A percentile compares a stretch with the other conserved stretches of the same genome.
Conservation (phyloP, 2,797 vertebrate genomes). For the Triplophysa yarkandensis region DNA sequence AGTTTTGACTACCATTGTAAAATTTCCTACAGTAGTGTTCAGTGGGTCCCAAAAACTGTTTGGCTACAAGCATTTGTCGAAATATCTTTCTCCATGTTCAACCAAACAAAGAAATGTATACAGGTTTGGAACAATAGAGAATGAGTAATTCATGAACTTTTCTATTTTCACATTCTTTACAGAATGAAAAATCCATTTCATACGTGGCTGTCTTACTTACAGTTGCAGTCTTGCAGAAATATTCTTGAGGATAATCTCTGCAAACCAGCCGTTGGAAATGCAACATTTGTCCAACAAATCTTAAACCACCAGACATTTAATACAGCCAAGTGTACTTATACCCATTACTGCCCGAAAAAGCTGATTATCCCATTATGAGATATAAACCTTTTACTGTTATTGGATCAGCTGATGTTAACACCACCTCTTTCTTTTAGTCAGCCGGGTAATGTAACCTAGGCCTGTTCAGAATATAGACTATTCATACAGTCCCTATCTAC, state of each 20-base stretch:
- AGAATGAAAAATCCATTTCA: too few species aligned
- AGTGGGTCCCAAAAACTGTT: too few species aligned
- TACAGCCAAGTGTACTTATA: conserved; percentile 33
- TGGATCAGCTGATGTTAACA: conserved; percentile 50
- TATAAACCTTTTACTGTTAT: conserved; percentile 43
- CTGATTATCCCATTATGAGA: conserved; percentile 45
- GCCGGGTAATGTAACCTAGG: conserved; percentile 15
- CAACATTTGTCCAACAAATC: conserved; percentile 26
- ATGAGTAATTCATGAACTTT: too few species aligned
- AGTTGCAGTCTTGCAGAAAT: conserved; percentile 16
- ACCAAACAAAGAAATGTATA: too few species aligned
- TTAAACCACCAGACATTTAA: conserved; percentile 45
- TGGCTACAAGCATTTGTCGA: too few species aligned
- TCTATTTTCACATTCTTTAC: too few species aligned
- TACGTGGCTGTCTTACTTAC: conserved; percentile 1
- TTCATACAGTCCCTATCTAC: background rate
- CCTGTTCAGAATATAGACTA: conserved; percentile 5
- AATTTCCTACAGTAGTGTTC: too few species aligned
- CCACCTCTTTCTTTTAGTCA: conserved; percentile 28
- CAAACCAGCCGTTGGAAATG: conserved; percentile 16
- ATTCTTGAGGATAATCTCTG: conserved; percentile 36
- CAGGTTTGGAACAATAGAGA: too few species aligned
- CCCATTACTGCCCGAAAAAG: conserved; percentile 29
- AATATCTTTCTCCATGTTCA: too few species aligned
- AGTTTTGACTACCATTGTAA: too few species aligned